phyloP scores from a whole-genome alignment of 2,113 vertebrate genomes.

The Stictonetta naevosa region DNA sequence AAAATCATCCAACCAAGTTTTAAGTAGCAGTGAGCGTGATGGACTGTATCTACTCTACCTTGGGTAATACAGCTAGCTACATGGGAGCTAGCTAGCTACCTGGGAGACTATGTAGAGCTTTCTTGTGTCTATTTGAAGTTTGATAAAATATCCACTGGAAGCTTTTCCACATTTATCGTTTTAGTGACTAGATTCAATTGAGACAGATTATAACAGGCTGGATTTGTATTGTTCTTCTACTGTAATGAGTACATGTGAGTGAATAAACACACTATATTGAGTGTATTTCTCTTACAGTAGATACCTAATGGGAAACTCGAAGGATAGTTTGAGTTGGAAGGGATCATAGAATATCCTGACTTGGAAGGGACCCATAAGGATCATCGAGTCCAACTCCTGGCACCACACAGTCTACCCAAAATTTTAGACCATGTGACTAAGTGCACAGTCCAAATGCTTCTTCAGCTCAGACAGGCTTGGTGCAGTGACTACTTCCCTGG shows the following conservation, averaged over 20 bases:
- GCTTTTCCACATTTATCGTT: neutral
- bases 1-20: neutral
- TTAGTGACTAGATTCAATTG: neutral
- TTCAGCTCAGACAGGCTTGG: too few relatives aligned
- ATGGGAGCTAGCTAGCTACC: neutral
- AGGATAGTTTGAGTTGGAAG: too few relatives aligned
- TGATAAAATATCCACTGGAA: neutral
- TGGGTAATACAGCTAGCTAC: neutral
- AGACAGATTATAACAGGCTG: neutral
- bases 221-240: neutral
- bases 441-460: too few relatives aligned
- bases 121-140: neutral
- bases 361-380: too few relatives aligned
- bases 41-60: neutral
- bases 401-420: too few relatives aligned
- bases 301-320: neutral
- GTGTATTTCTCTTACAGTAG: neutral
- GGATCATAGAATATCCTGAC: too few relatives aligned
- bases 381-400: too few relatives aligned
- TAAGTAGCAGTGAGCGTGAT: accelerated
- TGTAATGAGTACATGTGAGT: neutral
- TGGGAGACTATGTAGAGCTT: neutral
- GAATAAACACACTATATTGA: neutral
- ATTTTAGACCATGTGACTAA: too few relatives aligned
- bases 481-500: too few relatives aligned